Evolutionary conservation across 2,113 vertebrate genomes (phyloP).

Genomic region (Marmota flaviventris): DNA sequence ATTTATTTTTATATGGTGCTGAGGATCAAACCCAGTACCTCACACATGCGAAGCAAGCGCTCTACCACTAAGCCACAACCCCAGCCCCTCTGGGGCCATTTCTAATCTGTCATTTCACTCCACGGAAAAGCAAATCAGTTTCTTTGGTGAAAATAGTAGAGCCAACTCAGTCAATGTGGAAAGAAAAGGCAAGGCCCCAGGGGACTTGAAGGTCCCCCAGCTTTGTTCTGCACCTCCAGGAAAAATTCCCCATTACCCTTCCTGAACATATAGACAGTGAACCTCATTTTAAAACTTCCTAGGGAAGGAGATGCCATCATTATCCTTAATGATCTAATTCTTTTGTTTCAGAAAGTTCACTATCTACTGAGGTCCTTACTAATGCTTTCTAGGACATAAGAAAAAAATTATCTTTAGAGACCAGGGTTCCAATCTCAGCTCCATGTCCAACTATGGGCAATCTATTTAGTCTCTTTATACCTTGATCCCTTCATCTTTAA

Average conservation of each 20-base stretch:
- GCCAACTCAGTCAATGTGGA: fast-evolving
- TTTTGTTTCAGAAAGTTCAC: background rate
- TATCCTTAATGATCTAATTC: background rate
- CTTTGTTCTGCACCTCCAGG: background rate
- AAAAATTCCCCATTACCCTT: background rate
- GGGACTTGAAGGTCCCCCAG: background rate
- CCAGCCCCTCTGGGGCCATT: background rate
- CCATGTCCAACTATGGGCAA: background rate
- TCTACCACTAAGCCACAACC: no score
- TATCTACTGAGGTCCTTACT: background rate
- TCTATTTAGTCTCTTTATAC: background rate
- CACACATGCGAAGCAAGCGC: no score
- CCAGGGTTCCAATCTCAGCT: background rate
- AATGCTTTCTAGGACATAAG: background rate
- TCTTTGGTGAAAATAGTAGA: slow-evolving; percentile 22
- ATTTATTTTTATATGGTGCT: no score
- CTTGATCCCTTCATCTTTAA: background rate
- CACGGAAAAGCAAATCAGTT: background rate
- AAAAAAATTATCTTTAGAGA: background rate
- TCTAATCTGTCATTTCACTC: slow-evolving; percentile 18
- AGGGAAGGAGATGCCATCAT: background rate
- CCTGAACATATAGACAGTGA: background rate
- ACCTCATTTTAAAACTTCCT: background rate
- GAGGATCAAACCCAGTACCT: no score
- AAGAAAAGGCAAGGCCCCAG: background rate